Evolutionary conservation across 2,113 vertebrate species (phyloP), one percentile per base, ranked within the genome.

Genomic region (Bettongia penicillata): DNA sequence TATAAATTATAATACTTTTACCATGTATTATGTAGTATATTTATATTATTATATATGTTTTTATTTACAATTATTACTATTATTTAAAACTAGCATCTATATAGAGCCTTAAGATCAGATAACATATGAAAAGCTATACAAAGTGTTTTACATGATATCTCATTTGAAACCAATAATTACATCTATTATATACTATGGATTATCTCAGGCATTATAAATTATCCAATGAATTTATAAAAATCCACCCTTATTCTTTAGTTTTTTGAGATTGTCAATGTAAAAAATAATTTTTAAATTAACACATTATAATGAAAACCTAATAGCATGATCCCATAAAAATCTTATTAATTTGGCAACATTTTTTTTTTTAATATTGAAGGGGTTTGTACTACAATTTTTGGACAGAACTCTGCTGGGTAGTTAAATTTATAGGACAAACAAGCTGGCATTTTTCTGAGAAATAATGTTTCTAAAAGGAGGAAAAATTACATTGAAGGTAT

Each of bases 361-460:
- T 49, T 43, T n/a, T n/a, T 89, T 90, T 48, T 22, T 9, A 48
- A 26, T 50, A 28, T 14, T 48, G 90, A 90, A 90, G 12, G 0
- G 0, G 25, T 31, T 90, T 90, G 23, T 11, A 48, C 24, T 31
- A 50, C 25, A 28, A 90, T 49, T 90, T 90, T 7, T 26, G 26
- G 48, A 90, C 48, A 90, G 89, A 90, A 91, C 28, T 95, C 55
- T 95, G n/a, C 25, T 57, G 23, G 91, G 52, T 31, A 90, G 22
- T 90, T 94, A 28, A n/a, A 92, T 51, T 9, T 93, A 94, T 94
- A 92, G 49, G 26, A 90, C 48, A 90, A 51, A 93, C 68, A 91
- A 95, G 51, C 0, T 50, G 24, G 11, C n/a, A 51, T 91, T 91
- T 94, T 48, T 50, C 25, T 97, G n/a, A 1, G 8, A 95, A 55